phyloP scores from a whole-genome alignment of 1,140 invertebrate species.

The Galendromus occidentalis region DNA sequence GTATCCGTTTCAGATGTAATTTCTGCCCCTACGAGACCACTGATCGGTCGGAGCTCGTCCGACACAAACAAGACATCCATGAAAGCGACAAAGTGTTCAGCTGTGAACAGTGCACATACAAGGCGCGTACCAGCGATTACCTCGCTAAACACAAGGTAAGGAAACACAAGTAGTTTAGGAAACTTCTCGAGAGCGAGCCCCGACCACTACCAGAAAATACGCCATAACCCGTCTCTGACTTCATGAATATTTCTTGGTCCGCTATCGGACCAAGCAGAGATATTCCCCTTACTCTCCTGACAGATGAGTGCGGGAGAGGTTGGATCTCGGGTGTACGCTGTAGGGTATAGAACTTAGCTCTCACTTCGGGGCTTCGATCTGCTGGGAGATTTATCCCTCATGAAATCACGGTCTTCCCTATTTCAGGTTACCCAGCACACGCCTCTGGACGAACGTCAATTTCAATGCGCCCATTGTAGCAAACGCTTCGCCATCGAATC shows the following conservation, averaged over 20 bases:
- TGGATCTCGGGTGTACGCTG: no score
- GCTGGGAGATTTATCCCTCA: no score
- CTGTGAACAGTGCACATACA: constrained; percentile 10
- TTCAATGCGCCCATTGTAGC: constrained; percentile 5
- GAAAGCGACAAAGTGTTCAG: constrained; percentile 9
- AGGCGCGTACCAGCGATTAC: constrained; percentile 6
- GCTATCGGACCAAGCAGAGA: no score
- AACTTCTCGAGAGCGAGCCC: no score
- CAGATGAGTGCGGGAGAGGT: no score
- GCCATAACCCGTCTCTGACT: no score
- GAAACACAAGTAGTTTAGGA: background rate
- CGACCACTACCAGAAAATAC: no score
- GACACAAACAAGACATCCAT: background rate
- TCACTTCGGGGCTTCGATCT: no score
- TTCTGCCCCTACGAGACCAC: background rate
- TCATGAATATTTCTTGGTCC: no score
- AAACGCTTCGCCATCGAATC: constrained; percentile 4
- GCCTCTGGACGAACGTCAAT: background rate
- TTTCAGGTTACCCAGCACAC: background rate
- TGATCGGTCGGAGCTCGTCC: background rate
- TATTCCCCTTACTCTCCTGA: no score
- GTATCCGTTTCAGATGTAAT: background rate
- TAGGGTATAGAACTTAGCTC: no score
- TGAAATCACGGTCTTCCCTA: no score
- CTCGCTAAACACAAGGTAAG: constrained; percentile 10